Conservation (phyloP, 2,797 vertebrate genomes). For the Dipus sagitta region DNA sequence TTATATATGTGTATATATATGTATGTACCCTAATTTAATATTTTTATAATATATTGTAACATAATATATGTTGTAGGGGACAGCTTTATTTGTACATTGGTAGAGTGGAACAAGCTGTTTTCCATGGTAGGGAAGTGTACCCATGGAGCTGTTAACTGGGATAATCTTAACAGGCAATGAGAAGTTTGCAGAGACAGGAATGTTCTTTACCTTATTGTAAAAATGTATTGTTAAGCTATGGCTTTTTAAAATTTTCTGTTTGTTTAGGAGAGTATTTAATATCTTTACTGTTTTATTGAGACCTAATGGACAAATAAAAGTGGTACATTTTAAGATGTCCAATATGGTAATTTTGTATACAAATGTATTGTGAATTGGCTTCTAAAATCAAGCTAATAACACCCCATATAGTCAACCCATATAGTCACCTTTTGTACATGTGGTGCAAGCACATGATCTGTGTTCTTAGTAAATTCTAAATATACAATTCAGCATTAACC, state of each 20-base stretch:
- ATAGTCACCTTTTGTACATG: background rate
- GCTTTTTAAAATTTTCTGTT: background rate
- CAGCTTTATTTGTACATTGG: conserved; percentile 2
- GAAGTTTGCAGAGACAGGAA: background rate
- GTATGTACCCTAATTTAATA: background rate
- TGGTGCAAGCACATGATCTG: background rate
- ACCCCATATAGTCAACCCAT: background rate
- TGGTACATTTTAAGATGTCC: background rate
- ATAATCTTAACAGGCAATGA: background rate
- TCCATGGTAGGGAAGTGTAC: background rate
- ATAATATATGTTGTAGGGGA: background rate
- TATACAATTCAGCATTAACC: background rate
- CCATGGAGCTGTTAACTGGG: background rate
- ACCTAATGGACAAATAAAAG: background rate
- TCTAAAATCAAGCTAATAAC: background rate
- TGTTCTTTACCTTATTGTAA: background rate
- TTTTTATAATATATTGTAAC: conserved; percentile 2
- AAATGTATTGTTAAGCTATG: conserved; percentile 40
- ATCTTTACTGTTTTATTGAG: background rate
- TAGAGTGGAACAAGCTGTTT: background rate
- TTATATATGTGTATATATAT: background rate
- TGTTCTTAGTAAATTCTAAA: background rate
- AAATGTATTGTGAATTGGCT: background rate
- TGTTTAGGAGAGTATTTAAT: background rate
- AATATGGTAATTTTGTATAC: background rate